Conservation (phyloP, 1,140 invertebrate genomes). For the Penaeus indicus region DNA sequence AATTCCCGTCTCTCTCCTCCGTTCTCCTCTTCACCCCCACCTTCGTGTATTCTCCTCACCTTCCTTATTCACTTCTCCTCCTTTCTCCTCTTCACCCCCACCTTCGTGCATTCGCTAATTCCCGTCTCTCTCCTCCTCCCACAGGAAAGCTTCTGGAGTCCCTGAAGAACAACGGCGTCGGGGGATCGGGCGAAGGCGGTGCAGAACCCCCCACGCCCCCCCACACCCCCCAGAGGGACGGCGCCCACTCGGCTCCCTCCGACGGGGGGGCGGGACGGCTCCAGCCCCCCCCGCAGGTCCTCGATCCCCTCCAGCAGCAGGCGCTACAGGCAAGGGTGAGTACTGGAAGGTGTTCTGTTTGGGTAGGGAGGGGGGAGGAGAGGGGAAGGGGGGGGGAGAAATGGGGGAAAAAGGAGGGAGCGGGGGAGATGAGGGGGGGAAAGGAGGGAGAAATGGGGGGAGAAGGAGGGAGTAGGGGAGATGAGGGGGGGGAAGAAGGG, state of each 20-base stretch:
- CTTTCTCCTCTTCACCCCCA: no score
- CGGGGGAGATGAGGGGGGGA: not conserved
- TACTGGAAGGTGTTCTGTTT: not conserved
- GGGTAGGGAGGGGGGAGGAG: not conserved
- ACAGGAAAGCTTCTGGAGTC: conserved; percentile 50
- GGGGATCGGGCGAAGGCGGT: conserved; percentile 24
- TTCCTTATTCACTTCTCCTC: no score
- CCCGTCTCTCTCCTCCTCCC: not conserved
- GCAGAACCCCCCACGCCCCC: conserved; percentile 54
- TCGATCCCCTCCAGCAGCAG: conserved; percentile 51
- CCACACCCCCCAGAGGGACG: conserved; percentile 50
- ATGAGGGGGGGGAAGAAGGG: not conserved
- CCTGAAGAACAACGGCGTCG: conserved; percentile 47
- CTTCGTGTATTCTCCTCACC: no score
- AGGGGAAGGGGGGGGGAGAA: not conserved
- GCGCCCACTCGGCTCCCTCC: not conserved
- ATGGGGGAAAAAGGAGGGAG: not conserved
- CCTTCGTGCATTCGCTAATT: not conserved
- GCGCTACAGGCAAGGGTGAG: conserved; percentile 50
- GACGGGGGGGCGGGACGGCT: conserved; percentile 27
- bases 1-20: not conserved
- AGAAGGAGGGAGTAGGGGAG: not conserved
- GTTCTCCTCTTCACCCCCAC: no score
- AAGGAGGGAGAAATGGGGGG: not conserved
- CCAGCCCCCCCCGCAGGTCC: conserved; percentile 16